Base-by-base conservation (phyloP, 2,797 vertebrate genomes). In the Argyrosomus regius region DNA sequence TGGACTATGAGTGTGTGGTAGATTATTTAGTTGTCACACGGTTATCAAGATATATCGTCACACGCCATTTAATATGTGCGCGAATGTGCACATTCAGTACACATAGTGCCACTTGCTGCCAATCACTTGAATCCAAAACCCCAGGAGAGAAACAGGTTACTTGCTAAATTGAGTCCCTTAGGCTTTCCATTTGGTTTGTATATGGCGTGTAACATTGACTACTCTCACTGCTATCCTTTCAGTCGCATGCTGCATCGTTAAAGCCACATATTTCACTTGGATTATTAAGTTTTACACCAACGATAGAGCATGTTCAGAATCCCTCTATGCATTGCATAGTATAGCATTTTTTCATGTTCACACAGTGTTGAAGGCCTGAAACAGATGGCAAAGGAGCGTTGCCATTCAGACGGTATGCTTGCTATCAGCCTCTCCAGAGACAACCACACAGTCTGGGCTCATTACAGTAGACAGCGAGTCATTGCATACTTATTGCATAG, bases 401-500 rank as follows among this genome's bases (percentile, higher is more conserved):
- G 68, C 82, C 87, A 85, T 86, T 87, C 86, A 78, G 80, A 87
- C 54, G 35, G 69, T 86, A 83, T 75, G 84, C 85, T 84, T 65
- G 80, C 85, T 83, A 72, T 90, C 85, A 79, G 66, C 49, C 39
- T 87, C 88, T 89, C 87, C 81, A 80, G 90, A 91, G 93, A 90
- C 88, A 78, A 82, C 61, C 69, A 4, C 80, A 68, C 80, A 81
- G 89, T 85, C 92, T 80, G 89, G 82, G 78, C 89, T 94, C 87
- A 90, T 92, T 92, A 93, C 83, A 82, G 84, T 78, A 89, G 89
- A 88, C 93, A 87, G 93, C 84, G 52, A 91, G 87, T 92, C 91
- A 93, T 91, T 87, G 90, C 90, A 88, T 92, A 93, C 91, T 94
- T 94, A 94, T 93, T 90, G 91, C 88, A 22, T 57, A 35, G 84